Percentiles rank a stretch among this genome's conserved stretches.
Evolutionary conservation across 2,113 vertebrate species (phyloP).

Genomic region (Patagioenas fasciata): DNA sequence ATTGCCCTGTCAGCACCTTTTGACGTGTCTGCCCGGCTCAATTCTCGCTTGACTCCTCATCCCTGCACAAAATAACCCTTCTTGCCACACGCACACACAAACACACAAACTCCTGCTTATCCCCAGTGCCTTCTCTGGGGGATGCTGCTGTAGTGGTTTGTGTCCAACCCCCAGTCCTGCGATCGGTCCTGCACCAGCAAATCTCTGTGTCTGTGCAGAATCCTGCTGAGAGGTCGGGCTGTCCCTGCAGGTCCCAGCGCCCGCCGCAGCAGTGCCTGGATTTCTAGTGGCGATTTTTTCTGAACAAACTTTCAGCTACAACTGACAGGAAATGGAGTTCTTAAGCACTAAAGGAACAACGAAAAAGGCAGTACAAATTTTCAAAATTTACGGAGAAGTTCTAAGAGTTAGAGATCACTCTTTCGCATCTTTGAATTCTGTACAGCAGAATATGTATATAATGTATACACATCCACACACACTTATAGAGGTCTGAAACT

Average conservation of each 20-base stretch:
- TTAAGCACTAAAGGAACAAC: not conserved
- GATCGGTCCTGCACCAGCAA: not conserved
- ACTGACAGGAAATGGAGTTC: not conserved
- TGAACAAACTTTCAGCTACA: not conserved
- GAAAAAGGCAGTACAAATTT: not conserved
- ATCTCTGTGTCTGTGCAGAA: not conserved
- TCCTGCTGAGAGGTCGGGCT: not conserved
- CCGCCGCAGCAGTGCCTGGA: not conserved
- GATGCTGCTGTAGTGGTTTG: not conserved
- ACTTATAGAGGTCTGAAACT: not conserved
- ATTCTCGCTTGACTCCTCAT: not conserved
- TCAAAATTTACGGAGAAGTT: not conserved
- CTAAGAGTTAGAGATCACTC: not conserved
- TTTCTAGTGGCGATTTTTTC: not conserved
- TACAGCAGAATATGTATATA: not conserved
- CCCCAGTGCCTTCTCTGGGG: not conserved
- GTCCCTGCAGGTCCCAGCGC: not conserved
- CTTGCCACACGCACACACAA: rapidly evolving
- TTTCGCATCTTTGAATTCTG: not conserved
- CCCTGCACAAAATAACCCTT: not conserved
- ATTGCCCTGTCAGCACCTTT: not conserved
- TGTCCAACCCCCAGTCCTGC: not conserved
- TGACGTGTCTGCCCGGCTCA: not conserved
- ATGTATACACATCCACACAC: not conserved
- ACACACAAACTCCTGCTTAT: not conserved